Base-by-base conservation (phyloP, 2,113 vertebrate genomes). In the Theristicus caerulescens region DNA sequence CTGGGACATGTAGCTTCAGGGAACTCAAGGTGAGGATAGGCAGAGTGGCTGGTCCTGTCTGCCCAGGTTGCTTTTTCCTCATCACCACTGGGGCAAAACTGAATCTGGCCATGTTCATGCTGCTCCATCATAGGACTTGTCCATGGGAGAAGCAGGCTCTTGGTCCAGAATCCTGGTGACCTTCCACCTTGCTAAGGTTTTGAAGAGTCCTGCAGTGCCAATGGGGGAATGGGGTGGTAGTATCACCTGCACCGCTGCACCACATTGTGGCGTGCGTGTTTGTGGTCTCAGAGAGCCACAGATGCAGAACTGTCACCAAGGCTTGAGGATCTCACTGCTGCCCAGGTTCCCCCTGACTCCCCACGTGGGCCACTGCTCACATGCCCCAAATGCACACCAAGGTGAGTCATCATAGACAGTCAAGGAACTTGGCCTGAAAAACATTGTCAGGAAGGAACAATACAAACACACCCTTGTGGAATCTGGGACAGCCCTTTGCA, bases 211-310 rank as follows among this genome's bases (percentile, higher is more conserved):
- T 74, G 11, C 44, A 42, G 55, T 40, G 22, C 7, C 38, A 11
- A 0, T 10, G 19, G 4, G 42, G 51, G 5, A 62, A 42, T 9
- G 38, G 25, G 5, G 6, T 16, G 10, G 13, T 34, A 9, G 34
- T 16, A 36, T 44, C 36, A 52, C 25, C 51, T 65, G 31, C 18
- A 82, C 25, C 3, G 1, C 16, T 66, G 25, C 22, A 44, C 13
- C 11, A 24, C 0, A 0, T 7, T 36, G 46, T 57, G 24, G 22
- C 3, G 3, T 12, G 7, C 16, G 29, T 24, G 5, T 44, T 25
- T 66, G 65, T 36, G 21, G 8, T 49, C 62, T 51, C 22, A 8
- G n/a, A n/a, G 13, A 88, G 24, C 34, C 27, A 49, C 18, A 47
- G 55, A 42, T 40, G 32, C 32, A 78, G 47, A 82, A 44, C 10